phyloP scores from a whole-genome alignment of 2,797 vertebrate genomes.

The Dendrocincla tyrannina region DNA sequence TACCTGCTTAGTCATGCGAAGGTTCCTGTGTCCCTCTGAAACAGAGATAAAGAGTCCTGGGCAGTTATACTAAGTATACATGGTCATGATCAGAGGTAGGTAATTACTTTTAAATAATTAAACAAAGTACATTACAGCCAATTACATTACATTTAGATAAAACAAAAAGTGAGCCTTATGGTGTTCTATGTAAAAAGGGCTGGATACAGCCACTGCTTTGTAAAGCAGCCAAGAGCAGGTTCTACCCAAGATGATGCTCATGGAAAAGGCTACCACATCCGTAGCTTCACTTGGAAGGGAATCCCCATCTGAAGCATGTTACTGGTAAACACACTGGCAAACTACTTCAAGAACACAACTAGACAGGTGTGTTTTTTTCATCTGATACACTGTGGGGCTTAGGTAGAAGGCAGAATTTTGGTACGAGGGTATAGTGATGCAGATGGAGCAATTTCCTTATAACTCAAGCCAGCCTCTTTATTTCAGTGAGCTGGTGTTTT shows the following conservation, averaged over 20 bases:
- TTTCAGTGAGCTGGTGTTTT: background rate
- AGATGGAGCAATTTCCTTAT: background rate
- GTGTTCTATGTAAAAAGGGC: background rate
- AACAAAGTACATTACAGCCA: conserved; percentile 53
- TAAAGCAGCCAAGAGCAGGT: background rate
- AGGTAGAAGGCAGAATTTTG: background rate
- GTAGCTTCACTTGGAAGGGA: background rate
- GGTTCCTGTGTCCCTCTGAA: conserved; percentile 98
- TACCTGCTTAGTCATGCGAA: conserved; percentile 95
- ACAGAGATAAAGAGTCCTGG: conserved; percentile 88
- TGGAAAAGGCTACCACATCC: background rate
- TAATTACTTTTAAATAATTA: conserved; percentile 44
- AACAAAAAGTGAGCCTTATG: background rate
- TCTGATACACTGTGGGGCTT: background rate
- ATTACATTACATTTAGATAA: conserved; percentile 27
- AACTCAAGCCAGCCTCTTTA: background rate
- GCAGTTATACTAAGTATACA: conserved; percentile 66
- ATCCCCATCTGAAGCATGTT: background rate
- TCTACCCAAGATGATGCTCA: background rate
- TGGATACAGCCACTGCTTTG: background rate
- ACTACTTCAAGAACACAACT: background rate
- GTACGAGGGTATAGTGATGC: background rate
- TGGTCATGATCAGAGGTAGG: conserved; percentile 7
- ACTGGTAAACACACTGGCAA: background rate
- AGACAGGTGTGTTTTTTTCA: background rate